A percentile compares a stretch with the other conserved stretches of the same genome.
Conservation (phyloP, 2,888 invertebrate species). For the Acrobeloides nanus region DNA sequence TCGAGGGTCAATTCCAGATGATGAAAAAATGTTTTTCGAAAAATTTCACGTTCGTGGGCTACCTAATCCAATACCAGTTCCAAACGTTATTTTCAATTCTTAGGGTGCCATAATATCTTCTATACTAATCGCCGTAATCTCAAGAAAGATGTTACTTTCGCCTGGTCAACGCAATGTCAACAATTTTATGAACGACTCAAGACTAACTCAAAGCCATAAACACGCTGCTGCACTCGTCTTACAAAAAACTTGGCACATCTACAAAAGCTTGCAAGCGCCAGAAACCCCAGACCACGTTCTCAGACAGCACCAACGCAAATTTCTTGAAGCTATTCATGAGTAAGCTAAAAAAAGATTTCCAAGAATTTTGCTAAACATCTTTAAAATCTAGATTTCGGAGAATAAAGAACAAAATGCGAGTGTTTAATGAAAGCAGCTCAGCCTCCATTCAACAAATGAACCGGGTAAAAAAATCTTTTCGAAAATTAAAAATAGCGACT, state of each 20-base stretch:
- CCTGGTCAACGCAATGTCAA: constrained; percentile 79
- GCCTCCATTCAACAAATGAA: constrained; percentile 47
- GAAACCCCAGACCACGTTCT: constrained; percentile 35
- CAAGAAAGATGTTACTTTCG: constrained; percentile 83
- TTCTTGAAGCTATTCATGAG: constrained; percentile 48
- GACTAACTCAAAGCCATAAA: constrained; percentile 97
- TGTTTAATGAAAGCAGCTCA: constrained; percentile 44
- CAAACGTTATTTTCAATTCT: constrained; percentile 14
- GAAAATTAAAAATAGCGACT: no score
- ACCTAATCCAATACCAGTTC: no score
- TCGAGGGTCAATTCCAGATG: no score
- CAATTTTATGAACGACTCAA: constrained; percentile 99
- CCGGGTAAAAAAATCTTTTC: constrained; percentile 28
- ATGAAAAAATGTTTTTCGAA: no score
- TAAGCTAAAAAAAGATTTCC: constrained; percentile 11
- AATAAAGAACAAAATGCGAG: constrained; percentile 51
- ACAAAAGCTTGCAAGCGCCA: constrained; percentile 65
- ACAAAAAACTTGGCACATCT: constrained; percentile 98
- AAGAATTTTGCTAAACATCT: not conserved
- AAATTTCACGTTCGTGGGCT: no score
- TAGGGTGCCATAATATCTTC: constrained; percentile 98
- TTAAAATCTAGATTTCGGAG: constrained; percentile 40
- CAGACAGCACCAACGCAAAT: constrained; percentile 44
- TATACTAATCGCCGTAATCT: constrained; percentile 94
- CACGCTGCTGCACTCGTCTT: constrained; percentile 98